Percentiles rank a stretch among this genome's conserved stretches.
These are phyloP conservation scores for Petrocephalus sullivani DNA, from an alignment of 2,797 vertebrate species.

Conservation along the genomic window DNA sequence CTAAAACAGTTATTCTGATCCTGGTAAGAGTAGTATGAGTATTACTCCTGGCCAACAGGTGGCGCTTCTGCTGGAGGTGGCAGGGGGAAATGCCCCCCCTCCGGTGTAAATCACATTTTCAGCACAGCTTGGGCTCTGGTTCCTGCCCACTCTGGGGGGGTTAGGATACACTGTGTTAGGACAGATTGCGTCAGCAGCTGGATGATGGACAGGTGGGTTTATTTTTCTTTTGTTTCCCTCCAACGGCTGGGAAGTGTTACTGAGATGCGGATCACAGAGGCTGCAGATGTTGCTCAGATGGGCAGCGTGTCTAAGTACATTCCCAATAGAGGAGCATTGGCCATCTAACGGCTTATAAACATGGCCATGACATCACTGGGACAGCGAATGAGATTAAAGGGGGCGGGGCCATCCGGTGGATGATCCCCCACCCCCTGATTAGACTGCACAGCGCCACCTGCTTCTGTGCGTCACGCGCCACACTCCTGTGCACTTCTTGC, in stretches of 20 bases:
- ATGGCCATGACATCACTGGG: neutral
- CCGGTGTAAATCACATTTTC: neutral
- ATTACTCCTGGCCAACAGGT: neutral
- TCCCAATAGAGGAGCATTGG: neutral
- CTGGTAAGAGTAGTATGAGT: neutral
- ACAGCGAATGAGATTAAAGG: neutral
- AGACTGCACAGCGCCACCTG: neutral
- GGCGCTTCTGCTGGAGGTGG: neutral
- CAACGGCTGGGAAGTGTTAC: neutral
- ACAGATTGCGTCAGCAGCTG: neutral
- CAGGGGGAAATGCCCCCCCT: neutral
- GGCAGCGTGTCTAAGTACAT: neutral
- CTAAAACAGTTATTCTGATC: neutral
- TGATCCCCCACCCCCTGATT: neutral
- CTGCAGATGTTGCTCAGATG: conserved; percentile 8
- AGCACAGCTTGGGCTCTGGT: neutral
- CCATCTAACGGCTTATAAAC: neutral
- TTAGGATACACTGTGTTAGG: neutral
- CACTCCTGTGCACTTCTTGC: neutral
- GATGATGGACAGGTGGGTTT: neutral
- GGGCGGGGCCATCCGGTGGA: neutral
- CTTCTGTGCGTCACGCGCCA: neutral
- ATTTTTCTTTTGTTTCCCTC: neutral
- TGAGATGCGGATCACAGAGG: conserved; percentile 15
- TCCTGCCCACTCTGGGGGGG: no score